Evolutionary conservation across 2,797 vertebrate species (phyloP), one percentile per base, ranked within the genome.

Genomic region (Leptoclinus maculatus): DNA sequence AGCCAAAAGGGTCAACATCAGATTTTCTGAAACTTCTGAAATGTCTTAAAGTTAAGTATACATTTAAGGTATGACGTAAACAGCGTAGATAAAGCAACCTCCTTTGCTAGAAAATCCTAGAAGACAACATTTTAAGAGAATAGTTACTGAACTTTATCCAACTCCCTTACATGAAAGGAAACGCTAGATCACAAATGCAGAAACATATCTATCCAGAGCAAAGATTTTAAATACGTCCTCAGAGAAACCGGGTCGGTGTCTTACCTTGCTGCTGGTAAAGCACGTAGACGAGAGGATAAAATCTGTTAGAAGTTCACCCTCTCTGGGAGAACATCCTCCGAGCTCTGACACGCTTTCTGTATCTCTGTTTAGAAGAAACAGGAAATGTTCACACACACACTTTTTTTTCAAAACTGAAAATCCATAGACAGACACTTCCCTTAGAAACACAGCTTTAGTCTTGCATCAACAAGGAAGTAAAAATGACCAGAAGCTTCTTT

Each of bases 331-430:
- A 78, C 58, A 68, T 66, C 58, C 36, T 76, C 7, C 0, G 27
- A 45, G 66, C 60, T 21, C 56, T 70, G 66, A 66, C 67, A 79
- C 57, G 58, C 17, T 17, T 29, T 66, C 45, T 49, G 58, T 32
- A 16, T 16, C 43, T 23, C 73, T 59, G 76, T 29, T 32, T 3
- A 75, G 45, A 82, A 68, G 74, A 90, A 91, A 87, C 85, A 90
- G 90, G 91, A 93, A 92, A 88, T 80, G 80, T 80, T 80, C 51
- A 76, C n/a, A 25, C 51, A 3, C n/a, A 32, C 16, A 19, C n/a
- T 72, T 51, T 62, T 36, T 53, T 39, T 23, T 27, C 2, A 27
- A 32, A 2, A 17, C 3, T 49, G 59, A 76, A 47, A 36, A 73
- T 27, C 67, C 67, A 47, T n/a, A 27, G 17, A 54, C 17, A 65